Conservation (phyloP, 2,888 invertebrate genomes). For the Lamellibrachia columna region DNA sequence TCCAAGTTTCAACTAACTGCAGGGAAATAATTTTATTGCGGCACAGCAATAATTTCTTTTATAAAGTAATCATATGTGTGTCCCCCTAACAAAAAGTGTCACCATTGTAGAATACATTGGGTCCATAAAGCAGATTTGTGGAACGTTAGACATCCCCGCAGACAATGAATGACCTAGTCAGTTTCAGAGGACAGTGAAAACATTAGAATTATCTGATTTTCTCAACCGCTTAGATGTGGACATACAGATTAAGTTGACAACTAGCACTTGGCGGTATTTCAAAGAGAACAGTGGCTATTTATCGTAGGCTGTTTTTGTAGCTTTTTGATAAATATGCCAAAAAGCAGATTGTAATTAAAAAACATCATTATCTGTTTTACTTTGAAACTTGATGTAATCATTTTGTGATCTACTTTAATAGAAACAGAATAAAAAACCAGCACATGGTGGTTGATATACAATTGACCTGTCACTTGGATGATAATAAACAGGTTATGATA, state of each 20-base stretch:
- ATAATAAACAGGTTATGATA: background rate
- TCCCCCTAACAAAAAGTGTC: background rate
- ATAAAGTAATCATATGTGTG: background rate
- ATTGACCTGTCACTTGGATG: background rate
- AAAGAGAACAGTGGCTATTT: background rate
- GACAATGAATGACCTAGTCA: background rate
- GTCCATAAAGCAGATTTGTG: too few relatives aligned
- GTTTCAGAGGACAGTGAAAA: background rate
- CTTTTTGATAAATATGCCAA: background rate
- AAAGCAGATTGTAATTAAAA: too few relatives aligned
- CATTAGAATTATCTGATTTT: background rate
- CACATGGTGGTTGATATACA: background rate
- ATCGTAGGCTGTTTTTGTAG: background rate
- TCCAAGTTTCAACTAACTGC: background rate
- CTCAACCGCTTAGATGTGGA: background rate
- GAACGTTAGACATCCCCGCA: background rate
- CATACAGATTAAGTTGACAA: background rate
- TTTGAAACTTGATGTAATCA: too few relatives aligned
- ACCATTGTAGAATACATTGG: too few relatives aligned
- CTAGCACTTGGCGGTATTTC: background rate
- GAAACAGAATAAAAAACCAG: background rate
- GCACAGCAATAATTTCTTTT: background rate
- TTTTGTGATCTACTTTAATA: background rate
- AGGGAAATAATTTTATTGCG: background rate
- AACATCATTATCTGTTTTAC: too few relatives aligned